Evolutionary conservation across 1,140 invertebrate genomes (phyloP), one percentile per base, ranked within the genome.

Genomic region (Hormaphis cornu): DNA sequence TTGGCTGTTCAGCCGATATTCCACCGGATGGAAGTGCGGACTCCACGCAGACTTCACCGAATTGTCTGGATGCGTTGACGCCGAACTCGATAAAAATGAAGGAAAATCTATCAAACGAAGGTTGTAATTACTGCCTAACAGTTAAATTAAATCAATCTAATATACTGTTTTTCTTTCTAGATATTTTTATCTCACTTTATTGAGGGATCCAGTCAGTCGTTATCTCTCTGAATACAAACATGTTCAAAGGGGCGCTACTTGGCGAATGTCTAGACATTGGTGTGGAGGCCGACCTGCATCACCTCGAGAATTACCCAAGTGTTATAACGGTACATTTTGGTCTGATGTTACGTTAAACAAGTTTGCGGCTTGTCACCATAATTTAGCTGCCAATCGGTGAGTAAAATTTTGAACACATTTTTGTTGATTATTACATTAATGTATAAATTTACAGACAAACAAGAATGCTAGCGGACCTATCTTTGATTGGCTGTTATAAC

Each of bases 41-140:
- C 81, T 99, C 18, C 97, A 99, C 80, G 95, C 97, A 10, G 93
- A 99, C 81, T 99, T 94, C 89, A 98, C 96, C 14, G 95, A 98
- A 81, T 78, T 98, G 66, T 93, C 91, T 12, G 86, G 85, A 75
- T 91, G 93, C 80, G 92, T 95, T 46, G 89, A 93, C 77, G 83
- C 85, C 50, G 90, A 91, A 75, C 82, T 95, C 73, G 89, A 93
- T 76, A 86, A 90, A 79, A 87, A 90, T 74, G 91, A 95, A 79
- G 89, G 89, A 10, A 85, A 87, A 59, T 82, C 83, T 6, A 83
- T 87, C 1, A 90, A 90, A 76, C 79, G 90, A 73, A 82, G 89
- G 79, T 80, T 70, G 44, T 71, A 37, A 16, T 16, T 53, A 24
- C n/a, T 16, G 3, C 59, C 8, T 28, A 28, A 28, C 26, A 37